Conservation (phyloP, 2,888 invertebrate species). For the Busseola fusca region DNA sequence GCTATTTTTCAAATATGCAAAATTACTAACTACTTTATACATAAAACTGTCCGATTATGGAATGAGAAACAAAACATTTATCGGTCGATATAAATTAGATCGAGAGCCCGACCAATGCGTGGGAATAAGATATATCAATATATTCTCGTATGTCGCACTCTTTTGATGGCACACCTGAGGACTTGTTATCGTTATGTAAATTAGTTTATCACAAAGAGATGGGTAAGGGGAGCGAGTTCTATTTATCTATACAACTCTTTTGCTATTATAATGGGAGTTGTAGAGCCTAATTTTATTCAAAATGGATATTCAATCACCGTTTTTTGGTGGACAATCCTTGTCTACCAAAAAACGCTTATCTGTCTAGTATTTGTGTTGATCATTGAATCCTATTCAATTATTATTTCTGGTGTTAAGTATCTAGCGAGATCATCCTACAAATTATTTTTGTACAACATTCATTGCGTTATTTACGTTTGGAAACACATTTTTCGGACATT, state of each 20-base stretch:
- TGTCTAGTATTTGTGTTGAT: neutral
- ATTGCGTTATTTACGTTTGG: neutral
- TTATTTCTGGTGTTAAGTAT: neutral
- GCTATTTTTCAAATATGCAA: neutral
- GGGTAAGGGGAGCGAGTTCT: conserved; percentile 12
- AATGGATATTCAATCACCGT: conserved; percentile 1
- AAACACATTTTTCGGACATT: neutral
- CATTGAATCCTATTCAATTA: neutral
- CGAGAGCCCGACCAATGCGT: conserved; percentile 25
- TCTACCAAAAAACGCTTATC: neutral
- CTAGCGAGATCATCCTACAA: neutral
- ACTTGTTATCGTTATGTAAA: conserved; percentile 49
- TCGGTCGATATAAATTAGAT: conserved; percentile 13
- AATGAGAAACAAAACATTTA: conserved; percentile 17
- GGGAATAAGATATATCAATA: conserved; percentile 40
- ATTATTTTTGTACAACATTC: neutral
- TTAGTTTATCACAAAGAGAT: conserved; percentile 28
- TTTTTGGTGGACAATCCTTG: neutral
- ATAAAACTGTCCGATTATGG: neutral
- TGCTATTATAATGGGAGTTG: neutral
- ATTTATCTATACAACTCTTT: conserved; percentile 4
- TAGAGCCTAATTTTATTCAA: neutral
- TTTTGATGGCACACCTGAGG: conserved; percentile 34
- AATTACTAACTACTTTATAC: neutral
- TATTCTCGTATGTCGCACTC: conserved; percentile 9